A percentile compares a stretch with the other conserved stretches of the same genome.
Evolutionary conservation across 2,113 vertebrate species (phyloP).

Genomic region (Caranx ignobilis): DNA sequence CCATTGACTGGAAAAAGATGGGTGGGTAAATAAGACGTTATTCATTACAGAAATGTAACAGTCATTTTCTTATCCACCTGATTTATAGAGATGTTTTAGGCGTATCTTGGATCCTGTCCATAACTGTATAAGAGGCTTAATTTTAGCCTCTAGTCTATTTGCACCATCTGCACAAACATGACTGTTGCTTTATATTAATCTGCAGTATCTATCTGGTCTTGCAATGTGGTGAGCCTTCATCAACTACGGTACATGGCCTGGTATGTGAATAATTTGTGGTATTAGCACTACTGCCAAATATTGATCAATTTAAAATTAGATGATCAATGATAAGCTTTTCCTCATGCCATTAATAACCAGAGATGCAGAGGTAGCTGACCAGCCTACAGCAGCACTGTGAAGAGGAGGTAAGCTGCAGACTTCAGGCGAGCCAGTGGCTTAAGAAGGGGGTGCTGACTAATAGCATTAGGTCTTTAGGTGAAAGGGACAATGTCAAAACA

Average conservation of each 20-base stretch:
- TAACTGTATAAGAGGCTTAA: not conserved
- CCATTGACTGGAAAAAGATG: too few species aligned
- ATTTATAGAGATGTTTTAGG: not conserved
- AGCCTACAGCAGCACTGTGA: slow-evolving; percentile 6
- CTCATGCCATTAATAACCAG: slow-evolving; percentile 25
- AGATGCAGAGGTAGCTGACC: slow-evolving; percentile 41
- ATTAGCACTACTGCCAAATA: not conserved
- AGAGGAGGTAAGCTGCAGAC: slow-evolving; percentile 39
- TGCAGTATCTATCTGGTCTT: not conserved
- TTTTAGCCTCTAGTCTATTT: not conserved
- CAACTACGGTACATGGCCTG: not conserved
- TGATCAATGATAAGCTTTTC: slow-evolving; percentile 14
- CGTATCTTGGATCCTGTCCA: not conserved
- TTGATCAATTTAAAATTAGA: slow-evolving; percentile 8
- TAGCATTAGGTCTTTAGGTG: slow-evolving; percentile 58
- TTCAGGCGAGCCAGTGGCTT: slow-evolving; percentile 38
- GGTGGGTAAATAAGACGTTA: not conserved
- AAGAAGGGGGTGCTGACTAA: slow-evolving; percentile 43
- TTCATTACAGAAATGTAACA: not conserved
- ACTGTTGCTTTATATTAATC: not conserved
- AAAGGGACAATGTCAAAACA: slow-evolving; percentile 53
- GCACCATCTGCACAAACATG: not conserved
- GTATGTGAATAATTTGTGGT: not conserved
- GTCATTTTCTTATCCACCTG: not conserved
- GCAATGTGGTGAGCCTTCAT: too few species aligned